Conservation (phyloP, 2,888 invertebrate species). For the Oligia fasciuncula region DNA sequence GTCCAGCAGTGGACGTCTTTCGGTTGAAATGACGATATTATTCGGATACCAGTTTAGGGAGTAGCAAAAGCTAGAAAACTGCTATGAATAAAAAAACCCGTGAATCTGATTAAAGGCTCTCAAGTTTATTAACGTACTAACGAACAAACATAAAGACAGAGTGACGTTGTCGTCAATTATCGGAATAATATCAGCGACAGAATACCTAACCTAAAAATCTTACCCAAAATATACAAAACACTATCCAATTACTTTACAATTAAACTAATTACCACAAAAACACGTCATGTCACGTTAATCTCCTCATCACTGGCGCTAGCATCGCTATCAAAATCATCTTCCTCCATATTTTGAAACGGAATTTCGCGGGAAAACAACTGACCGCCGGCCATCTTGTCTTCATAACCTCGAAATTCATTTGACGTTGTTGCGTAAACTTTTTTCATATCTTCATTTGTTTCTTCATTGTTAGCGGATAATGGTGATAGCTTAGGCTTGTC, state of each 20-base stretch:
- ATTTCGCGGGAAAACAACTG: conserved; percentile 77
- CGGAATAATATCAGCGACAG: not conserved
- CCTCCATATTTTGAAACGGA: conserved; percentile 80
- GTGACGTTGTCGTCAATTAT: not conserved
- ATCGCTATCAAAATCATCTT: conserved; percentile 87
- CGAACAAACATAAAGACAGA: not conserved
- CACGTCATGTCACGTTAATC: conserved; percentile 96
- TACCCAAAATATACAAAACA: conserved; percentile 59
- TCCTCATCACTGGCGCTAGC: conserved; percentile 94
- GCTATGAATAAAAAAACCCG: not conserved
- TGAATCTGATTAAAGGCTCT: not conserved
- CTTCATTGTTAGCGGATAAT: conserved; percentile 86
- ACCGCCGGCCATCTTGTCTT: conserved; percentile 82
- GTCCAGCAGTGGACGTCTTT: no score
- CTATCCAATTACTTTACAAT: conserved; percentile 55
- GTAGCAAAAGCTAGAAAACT: not conserved
- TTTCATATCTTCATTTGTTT: conserved; percentile 76
- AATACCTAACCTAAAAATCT: conserved; percentile 8
- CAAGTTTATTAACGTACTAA: not conserved
- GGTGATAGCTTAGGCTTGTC: conserved; percentile 93
- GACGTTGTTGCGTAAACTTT: conserved; percentile 82
- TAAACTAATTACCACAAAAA: conserved; percentile 69
- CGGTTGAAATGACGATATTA: not conserved
- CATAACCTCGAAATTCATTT: conserved; percentile 73
- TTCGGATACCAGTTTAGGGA: not conserved